phyloP scores from a whole-genome alignment of 2,888 invertebrate genomes.

The Cyrtodaria siliqua region DNA sequence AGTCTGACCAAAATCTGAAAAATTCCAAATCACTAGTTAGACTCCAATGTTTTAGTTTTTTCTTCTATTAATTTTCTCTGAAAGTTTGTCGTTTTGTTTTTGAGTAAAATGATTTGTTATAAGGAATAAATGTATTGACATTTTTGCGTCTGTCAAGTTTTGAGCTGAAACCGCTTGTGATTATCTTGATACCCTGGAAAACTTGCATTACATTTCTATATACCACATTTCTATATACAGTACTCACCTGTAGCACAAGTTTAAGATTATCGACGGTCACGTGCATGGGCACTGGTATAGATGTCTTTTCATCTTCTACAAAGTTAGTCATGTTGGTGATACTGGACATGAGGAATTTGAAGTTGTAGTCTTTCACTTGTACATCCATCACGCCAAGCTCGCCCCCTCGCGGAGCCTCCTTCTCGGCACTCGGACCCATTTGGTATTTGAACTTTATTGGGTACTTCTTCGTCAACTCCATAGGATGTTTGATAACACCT shows the following conservation, averaged over 20 bases:
- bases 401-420: conserved; percentile 48
- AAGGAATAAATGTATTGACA: too few species aligned
- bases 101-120: too few species aligned
- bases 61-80: too few species aligned
- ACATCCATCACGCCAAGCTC: conserved; percentile 72
- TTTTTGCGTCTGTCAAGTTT: too few species aligned
- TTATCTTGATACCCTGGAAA: too few species aligned
- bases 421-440: conserved; percentile 56
- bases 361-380: conserved; percentile 65
- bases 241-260: conserved; percentile 41
- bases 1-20: too few species aligned
- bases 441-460: conserved; percentile 68
- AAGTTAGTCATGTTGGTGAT: conserved; percentile 93
- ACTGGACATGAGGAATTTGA: conserved; percentile 88
- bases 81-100: too few species aligned
- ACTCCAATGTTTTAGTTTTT: too few species aligned
- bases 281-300: conserved; percentile 92
- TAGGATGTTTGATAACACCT: conserved; percentile 49
- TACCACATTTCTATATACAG: too few species aligned
- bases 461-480: conserved; percentile 37
- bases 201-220: too few species aligned
- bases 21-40: too few species aligned
- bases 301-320: conserved; percentile 94
- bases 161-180: too few species aligned
- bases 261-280: conserved; percentile 39